phyloP scores from a whole-genome alignment of 2,797 vertebrate species.

The Enteromius trimaculatus region DNA sequence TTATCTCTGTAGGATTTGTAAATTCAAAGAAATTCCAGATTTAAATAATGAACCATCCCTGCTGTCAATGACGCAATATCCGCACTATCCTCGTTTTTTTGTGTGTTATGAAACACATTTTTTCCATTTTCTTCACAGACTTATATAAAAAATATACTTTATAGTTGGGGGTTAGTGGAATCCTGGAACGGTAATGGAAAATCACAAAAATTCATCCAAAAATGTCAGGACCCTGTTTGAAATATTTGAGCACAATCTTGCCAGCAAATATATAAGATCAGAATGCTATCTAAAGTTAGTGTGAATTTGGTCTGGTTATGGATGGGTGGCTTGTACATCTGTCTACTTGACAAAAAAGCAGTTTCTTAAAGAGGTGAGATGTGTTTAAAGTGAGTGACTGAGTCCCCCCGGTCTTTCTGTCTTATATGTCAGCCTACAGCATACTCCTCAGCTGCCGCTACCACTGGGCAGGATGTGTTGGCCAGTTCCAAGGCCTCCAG shows the following conservation, averaged over 20 bases:
- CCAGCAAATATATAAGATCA: not conserved
- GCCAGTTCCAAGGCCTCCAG: slow-evolving; percentile 69
- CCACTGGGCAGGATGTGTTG: slow-evolving; percentile 60
- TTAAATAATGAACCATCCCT: too few relatives aligned
- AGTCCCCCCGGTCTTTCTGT: slow-evolving; percentile 72
- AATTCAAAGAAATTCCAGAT: too few relatives aligned
- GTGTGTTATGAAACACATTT: too few relatives aligned
- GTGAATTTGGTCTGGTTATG: slow-evolving; percentile 6
- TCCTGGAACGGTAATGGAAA: not conserved
- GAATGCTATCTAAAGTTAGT: not conserved
- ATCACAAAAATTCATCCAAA: not conserved
- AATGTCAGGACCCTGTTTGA: not conserved
- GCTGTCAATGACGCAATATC: too few relatives aligned
- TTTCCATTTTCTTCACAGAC: too few relatives aligned
- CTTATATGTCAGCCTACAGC: slow-evolving; percentile 46
- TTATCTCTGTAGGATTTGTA: too few relatives aligned
- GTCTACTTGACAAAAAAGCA: slow-evolving; percentile 34
- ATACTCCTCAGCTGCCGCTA: slow-evolving; percentile 19
- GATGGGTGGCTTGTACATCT: slow-evolving; percentile 34
- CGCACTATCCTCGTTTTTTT: too few relatives aligned
- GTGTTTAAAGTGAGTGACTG: slow-evolving; percentile 76
- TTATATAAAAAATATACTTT: too few relatives aligned
- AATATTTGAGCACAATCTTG: not conserved
- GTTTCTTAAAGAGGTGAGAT: slow-evolving; percentile 72
- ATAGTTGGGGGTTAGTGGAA: too few relatives aligned